Conservation (phyloP, 2,797 vertebrate genomes). For the Notamacropus eugenii region DNA sequence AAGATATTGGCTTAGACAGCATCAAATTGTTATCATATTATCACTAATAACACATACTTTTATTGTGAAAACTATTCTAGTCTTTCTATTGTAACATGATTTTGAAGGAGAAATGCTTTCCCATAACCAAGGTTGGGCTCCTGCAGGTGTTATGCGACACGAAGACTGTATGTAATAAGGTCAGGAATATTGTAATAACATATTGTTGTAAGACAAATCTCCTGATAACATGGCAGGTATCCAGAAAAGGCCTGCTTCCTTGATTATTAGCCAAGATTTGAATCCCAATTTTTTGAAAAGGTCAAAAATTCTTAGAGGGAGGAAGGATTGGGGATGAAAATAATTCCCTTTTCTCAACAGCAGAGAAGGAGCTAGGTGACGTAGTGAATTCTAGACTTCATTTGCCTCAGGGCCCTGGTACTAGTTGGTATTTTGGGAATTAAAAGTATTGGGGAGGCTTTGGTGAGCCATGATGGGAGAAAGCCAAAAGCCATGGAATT, state of each 20-base stretch:
- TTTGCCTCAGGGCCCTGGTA: slow-evolving; percentile 16
- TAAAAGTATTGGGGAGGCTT: slow-evolving; percentile 35
- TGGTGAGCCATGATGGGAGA: not conserved
- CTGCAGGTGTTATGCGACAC: not conserved
- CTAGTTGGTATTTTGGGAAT: slow-evolving; percentile 19
- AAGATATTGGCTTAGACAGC: not conserved
- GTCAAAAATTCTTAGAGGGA: not conserved
- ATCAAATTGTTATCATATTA: not conserved
- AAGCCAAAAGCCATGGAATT: slow-evolving; percentile 36
- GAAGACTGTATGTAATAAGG: not conserved
- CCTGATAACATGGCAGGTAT: not conserved
- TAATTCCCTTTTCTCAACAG: slow-evolving; percentile 22
- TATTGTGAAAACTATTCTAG: not conserved
- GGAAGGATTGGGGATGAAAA: not conserved
- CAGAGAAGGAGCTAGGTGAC: slow-evolving; percentile 30
- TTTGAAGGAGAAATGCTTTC: not conserved
- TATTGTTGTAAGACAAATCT: not conserved
- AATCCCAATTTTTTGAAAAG: slow-evolving; percentile 9
- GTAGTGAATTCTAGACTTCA: slow-evolving; percentile 21
- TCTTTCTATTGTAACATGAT: not conserved
- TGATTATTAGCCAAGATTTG: slow-evolving; percentile 13
- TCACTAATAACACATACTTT: not conserved
- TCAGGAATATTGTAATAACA: slow-evolving; percentile 1
- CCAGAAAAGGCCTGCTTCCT: slow-evolving; percentile 43
- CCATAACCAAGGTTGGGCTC: not conserved